These are phyloP conservation scores for Nomada goodeniana DNA, from an alignment of 2,888 invertebrate species.

Conservation along the genomic window DNA sequence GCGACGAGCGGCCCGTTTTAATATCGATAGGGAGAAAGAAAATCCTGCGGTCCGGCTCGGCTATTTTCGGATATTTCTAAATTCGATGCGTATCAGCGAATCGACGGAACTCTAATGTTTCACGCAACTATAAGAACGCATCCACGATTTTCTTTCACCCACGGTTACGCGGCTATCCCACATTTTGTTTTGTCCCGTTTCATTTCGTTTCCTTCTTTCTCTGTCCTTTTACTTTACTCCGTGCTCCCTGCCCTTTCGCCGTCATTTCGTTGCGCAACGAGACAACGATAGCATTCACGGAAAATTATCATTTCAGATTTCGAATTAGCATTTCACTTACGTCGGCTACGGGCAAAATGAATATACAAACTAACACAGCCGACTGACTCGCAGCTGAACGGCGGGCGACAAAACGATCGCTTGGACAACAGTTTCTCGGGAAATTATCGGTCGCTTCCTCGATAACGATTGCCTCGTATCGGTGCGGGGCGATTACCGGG, in stretches of 20 bases:
- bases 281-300: slow-evolving; percentile 19
- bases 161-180: not conserved
- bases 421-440: not conserved
- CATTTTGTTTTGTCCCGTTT: not conserved
- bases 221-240: too few species aligned
- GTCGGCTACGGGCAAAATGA: slow-evolving; percentile 37
- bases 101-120: slow-evolving; percentile 41
- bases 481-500: not conserved
- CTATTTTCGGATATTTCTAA: not conserved
- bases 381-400: not conserved
- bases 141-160: slow-evolving; percentile 17
- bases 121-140: slow-evolving; percentile 19
- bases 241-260: not conserved
- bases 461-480: slow-evolving; percentile 10
- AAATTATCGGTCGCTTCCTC: not conserved
- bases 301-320: slow-evolving; percentile 56
- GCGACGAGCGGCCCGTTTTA: slow-evolving; percentile 14
- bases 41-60: not conserved
- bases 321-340: slow-evolving; percentile 56
- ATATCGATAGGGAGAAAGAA: slow-evolving; percentile 18
- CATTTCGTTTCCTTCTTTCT: not conserved
- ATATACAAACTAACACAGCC: slow-evolving; percentile 36
- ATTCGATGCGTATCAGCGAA: not conserved
- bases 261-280: not conserved
- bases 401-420: not conserved